Base-by-base conservation (phyloP, 2,113 vertebrate genomes). In the Glaucomys volans region DNA sequence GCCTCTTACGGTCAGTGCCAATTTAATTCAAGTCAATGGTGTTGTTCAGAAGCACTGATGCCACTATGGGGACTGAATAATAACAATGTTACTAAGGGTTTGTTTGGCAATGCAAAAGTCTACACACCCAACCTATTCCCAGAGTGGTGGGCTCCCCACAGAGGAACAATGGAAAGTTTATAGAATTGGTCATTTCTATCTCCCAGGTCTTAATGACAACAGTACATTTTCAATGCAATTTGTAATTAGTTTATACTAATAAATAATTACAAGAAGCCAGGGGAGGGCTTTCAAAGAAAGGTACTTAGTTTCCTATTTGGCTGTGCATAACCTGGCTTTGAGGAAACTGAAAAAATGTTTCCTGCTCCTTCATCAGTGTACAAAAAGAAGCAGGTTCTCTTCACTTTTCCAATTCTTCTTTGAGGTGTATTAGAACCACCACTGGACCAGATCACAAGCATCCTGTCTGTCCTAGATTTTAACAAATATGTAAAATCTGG, bases 61-160 rank as follows among this genome's bases (percentile, higher is more conserved):
- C 52, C 20, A n/a, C 13, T 57, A 3, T 85, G 14, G 10, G 59
- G 75, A 28, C 54, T 69, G 1, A 13, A 89, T 37, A 96, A 87
- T 35, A 28, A 77, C 24, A 26, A 37, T 8, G 8, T 28, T 35
- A 47, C 30, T 44, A 86, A 77, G 26, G 16, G 2, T 86, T 40
- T 87, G 32, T 79, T 92, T 90, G 91, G 57, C 90, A 54, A 79
- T 18, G 67, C 69, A 72, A 90, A 57, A 74, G 71, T 83, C 62
- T 71, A 20, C 8, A 72, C 1, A 86, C 4, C 17, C 52, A 47
- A 11, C 28, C 9, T 69, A 52, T 69, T 26, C 44, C 37, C 47
- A 71, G 10, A 28, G 18, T 18, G 37, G 59, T 75, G 10, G 13
- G 28, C 42, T 88, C 47, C 14, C 42, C 67, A 64, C 30, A 28